Base-by-base conservation (phyloP, 1,140 invertebrate species). In the Zaprionus tsacasi region DNA sequence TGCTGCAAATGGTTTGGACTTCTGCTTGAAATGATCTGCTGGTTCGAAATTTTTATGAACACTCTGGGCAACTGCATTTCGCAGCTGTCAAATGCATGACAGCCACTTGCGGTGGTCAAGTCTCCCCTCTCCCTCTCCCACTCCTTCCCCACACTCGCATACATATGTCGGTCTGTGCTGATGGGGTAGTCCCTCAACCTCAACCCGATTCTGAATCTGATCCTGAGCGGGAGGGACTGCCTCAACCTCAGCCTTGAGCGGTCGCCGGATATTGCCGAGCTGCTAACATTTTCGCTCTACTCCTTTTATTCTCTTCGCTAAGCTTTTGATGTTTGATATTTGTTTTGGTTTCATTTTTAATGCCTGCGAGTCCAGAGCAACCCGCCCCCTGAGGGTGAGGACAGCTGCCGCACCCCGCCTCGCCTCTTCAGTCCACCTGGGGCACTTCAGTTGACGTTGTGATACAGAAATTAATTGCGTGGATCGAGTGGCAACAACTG, bases 401-500 rank as follows among this genome's bases (percentile, higher is more conserved):
- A 61, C 40, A 56, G 57, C 54, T 50, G 40, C 76, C 76, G 60
- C 59, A 70, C 81, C 75, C 2, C 38, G 38, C 13, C 6, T 40
- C n/a, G n/a, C n/a, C 40, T 15, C 13, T 13, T 64, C 64, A 63
- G 65, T 25, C 21, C 48, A 59, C 56, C 45, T 64, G 35, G 54
- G 70, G 38, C 83, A 83, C 85, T 81, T 83, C 70, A 83, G 63
- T 52, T 61, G 74, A 71, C 65, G 67, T 83, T 63, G 52, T 88
- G 82, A 87, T 87, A 88, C 73, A 82, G 79, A 88, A 88, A 88
- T 88, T 89, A 88, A 88, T 88, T 89, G 83, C 81, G 83, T 89
- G 83, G 85, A 88, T 88, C 83, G 83, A 88, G 83, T 89, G 83
- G 85, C 78, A 70, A 71, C 74, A 70, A 75, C 58, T 52, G 38